phyloP scores from a whole-genome alignment of 2,888 invertebrate genomes.

The Eristalis pertinax region DNA sequence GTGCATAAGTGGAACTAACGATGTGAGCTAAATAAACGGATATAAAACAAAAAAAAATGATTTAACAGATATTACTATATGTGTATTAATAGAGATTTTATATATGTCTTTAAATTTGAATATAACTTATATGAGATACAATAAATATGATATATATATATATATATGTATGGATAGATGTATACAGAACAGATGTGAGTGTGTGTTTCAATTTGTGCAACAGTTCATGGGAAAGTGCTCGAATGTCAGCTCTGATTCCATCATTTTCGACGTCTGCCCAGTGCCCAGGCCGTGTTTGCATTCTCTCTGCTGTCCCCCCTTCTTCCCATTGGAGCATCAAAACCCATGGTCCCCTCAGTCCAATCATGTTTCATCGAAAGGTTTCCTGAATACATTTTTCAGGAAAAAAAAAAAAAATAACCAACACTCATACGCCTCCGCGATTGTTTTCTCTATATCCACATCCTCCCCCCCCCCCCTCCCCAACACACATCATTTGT shows the following conservation, averaged over 20 bases:
- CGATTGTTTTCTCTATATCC: not conserved
- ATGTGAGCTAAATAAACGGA: constrained; percentile 3
- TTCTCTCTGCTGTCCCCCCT: no score
- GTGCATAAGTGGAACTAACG: constrained; percentile 15
- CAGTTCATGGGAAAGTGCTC: no score
- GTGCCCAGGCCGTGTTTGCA: no score
- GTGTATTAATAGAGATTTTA: constrained; percentile 70
- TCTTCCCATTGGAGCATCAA: no score
- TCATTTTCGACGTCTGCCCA: no score
- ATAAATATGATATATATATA: constrained; percentile 45
- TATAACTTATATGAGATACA: constrained; percentile 42
- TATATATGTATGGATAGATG: constrained; percentile 51
- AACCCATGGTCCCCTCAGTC: no score
- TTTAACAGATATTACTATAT: constrained; percentile 62
- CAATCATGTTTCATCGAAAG: no score
- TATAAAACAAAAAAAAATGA: constrained; percentile 10
- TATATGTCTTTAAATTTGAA: constrained; percentile 67
- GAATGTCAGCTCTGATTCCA: no score
- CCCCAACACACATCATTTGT: not conserved
- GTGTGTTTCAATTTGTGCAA: not conserved
- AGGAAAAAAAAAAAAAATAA: not conserved
- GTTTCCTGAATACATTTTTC: no score
- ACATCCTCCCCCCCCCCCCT: not conserved
- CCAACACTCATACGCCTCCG: constrained; percentile 40
- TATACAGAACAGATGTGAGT: not conserved